A percentile compares a stretch with the other conserved stretches of the same genome.
Evolutionary conservation across 1,140 invertebrate species (phyloP).

Genomic region (Eubasilissa regina): DNA sequence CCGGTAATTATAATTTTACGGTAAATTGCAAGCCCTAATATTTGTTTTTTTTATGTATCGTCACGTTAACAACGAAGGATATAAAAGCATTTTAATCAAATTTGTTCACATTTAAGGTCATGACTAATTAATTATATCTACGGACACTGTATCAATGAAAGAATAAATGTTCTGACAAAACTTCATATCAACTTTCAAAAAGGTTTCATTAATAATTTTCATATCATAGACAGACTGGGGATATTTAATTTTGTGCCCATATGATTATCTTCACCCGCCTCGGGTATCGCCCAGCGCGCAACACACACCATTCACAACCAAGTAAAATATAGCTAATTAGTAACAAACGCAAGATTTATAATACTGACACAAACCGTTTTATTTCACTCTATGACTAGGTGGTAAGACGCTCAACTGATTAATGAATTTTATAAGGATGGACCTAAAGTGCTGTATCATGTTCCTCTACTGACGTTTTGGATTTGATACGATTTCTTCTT

Average conservation of each 20-base stretch:
- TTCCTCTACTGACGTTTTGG: constrained; percentile 51
- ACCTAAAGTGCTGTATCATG: constrained; percentile 53
- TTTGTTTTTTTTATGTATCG: not conserved
- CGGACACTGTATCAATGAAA: constrained; percentile 19
- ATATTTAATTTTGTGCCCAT: constrained; percentile 33
- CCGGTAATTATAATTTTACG: too few relatives aligned
- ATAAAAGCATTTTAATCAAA: not conserved
- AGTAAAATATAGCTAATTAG: not conserved
- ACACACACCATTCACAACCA: not conserved
- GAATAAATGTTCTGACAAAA: constrained; percentile 22
- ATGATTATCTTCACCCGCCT: constrained; percentile 17
- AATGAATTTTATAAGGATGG: too few relatives aligned
- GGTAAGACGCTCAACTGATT: not conserved
- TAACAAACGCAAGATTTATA: not conserved
- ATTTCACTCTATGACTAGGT: not conserved
- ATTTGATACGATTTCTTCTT: constrained; percentile 35
- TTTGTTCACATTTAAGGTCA: not conserved
- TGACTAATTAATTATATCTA: not conserved
- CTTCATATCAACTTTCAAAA: constrained; percentile 7
- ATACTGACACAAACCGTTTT: not conserved
- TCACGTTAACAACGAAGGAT: not conserved
- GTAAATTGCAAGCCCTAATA: too few relatives aligned
- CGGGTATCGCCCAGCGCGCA: constrained; percentile 3
- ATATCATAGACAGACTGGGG: constrained; percentile 20
- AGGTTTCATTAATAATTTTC: constrained; percentile 16